phyloP scores from a whole-genome alignment of 2,888 invertebrate genomes.

The Orgyia antiqua region DNA sequence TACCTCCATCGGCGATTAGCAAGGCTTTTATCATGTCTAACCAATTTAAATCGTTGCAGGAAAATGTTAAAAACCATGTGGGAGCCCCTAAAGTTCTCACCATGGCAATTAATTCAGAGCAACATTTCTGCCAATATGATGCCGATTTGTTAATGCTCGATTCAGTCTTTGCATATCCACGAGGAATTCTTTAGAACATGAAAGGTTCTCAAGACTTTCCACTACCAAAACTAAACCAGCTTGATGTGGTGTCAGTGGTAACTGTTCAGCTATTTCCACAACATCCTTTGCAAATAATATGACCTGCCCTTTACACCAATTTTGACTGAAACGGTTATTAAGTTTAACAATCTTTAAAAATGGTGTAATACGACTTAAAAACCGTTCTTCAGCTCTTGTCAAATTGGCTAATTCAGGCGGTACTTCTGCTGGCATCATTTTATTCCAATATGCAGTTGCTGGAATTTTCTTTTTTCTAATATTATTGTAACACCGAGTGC shows the following conservation, averaged over 20 bases:
- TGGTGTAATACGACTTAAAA: too few relatives aligned
- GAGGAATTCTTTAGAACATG: slow-evolving; percentile 15
- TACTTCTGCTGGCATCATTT: too few relatives aligned
- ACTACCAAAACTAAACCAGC: too few relatives aligned
- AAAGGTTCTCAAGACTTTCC: slow-evolving; percentile 7
- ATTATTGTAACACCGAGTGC: slow-evolving; percentile 15
- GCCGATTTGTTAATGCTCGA: slow-evolving; percentile 1
- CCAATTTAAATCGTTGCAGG: slow-evolving; percentile 33
- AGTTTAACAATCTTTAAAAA: too few relatives aligned
- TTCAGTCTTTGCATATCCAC: slow-evolving; percentile 1
- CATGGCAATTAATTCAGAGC: slow-evolving; percentile 33
- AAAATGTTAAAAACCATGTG: slow-evolving; percentile 32
- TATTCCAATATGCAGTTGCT: too few relatives aligned
- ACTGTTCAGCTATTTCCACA: slow-evolving; percentile 26
- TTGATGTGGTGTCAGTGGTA: too few relatives aligned
- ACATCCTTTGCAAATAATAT: slow-evolving; percentile 34
- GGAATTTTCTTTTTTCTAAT: too few relatives aligned
- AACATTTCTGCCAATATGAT: slow-evolving; percentile 29
- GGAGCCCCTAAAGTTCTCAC: slow-evolving; percentile 35
- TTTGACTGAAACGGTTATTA: slow-evolving; percentile 20
- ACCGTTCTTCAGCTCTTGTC: too few relatives aligned
- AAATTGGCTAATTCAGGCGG: too few relatives aligned
- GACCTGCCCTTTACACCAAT: too few relatives aligned
- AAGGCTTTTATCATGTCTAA: slow-evolving; percentile 36
- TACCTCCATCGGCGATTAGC: slow-evolving; percentile 11